phyloP scores from a whole-genome alignment of 2,797 vertebrate species.

The Sebastes steindachneri region DNA sequence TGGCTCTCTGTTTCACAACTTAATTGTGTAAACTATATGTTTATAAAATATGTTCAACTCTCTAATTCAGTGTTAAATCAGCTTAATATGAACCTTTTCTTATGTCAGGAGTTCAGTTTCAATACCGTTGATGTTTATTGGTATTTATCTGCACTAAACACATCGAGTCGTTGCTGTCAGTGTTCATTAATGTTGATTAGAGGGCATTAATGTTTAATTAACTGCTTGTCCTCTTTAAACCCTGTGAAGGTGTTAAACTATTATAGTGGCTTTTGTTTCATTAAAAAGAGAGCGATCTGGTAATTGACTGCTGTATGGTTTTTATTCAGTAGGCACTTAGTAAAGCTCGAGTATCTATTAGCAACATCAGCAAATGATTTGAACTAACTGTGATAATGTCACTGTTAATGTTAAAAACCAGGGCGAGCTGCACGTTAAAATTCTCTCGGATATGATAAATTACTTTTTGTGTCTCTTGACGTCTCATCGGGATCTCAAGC shows the following conservation, averaged over 20 bases:
- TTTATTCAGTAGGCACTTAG: slow-evolving; percentile 19
- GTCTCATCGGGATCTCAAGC: slow-evolving; percentile 1
- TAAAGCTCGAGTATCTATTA: slow-evolving; percentile 3
- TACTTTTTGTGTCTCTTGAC: background rate
- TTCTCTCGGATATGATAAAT: background rate
- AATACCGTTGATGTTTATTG: background rate
- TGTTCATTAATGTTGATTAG: background rate
- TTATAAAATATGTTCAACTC: background rate
- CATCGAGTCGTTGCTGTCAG: background rate
- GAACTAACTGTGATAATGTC: background rate
- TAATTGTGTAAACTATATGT: background rate
- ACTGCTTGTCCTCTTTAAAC: background rate
- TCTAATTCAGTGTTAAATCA: background rate
- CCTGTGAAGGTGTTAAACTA: background rate
- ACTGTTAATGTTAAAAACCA: background rate
- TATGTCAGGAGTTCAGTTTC: background rate
- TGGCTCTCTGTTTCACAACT: background rate
- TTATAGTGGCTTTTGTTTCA: background rate
- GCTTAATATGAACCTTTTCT: background rate
- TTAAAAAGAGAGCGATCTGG: background rate
- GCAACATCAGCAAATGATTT: background rate
- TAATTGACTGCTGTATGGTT: background rate
- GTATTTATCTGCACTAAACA: background rate
- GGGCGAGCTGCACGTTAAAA: background rate
- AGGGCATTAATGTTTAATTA: background rate